Evolutionary conservation across 1,140 invertebrate species (phyloP), one percentile per base, ranked within the genome.

Genomic region (Scaptomyza hsui): DNA sequence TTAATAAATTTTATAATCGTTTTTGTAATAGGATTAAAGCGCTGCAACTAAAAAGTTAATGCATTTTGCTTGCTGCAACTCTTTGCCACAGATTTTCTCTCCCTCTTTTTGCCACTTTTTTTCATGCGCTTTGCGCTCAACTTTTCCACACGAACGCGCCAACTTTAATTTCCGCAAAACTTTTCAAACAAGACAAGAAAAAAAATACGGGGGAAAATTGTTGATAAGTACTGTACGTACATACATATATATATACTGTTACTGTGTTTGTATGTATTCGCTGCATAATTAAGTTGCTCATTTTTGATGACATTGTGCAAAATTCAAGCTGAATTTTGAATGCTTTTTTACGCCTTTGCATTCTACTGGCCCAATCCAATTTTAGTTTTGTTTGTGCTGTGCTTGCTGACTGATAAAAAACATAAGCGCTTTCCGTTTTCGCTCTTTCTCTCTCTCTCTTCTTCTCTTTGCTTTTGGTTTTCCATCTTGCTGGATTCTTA

Each of bases 131-230:
- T 55, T 41, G 45, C 16, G 37, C 62, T 35, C 64, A 72, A 83
- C 62, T 85, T 82, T 82, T 82, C 79, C 78, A 68, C 79, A 83
- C 79, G 79, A 83, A 85, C 78, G 75, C 80, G 76, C 65, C 72
- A 83, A 75, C 81, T 86, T 86, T 73, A 65, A 73, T 83, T 83
- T 83, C 47, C 81, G 67, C 63, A 60, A 56, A 83, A 86, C 81
- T 86, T 86, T 73, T 70, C 72, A 69, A 65, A 52, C 53, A 56
- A 57, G 72, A 64, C 59, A 56, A 51, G 42, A 48, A 39, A 39
- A 47, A 45, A 29, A 48, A 63, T 45, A 21, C 9, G 16, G 3
- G 6, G 42, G 62, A 56, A 35, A 51, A 49, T 35, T 53, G 32
- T 39, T 19, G 44, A 44, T 59, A 65, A 44, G 15, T 61, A 45